Evolutionary conservation across 2,113 vertebrate species (phyloP), one percentile per base, ranked within the genome.

Genomic region (Ammospiza caudacuta): DNA sequence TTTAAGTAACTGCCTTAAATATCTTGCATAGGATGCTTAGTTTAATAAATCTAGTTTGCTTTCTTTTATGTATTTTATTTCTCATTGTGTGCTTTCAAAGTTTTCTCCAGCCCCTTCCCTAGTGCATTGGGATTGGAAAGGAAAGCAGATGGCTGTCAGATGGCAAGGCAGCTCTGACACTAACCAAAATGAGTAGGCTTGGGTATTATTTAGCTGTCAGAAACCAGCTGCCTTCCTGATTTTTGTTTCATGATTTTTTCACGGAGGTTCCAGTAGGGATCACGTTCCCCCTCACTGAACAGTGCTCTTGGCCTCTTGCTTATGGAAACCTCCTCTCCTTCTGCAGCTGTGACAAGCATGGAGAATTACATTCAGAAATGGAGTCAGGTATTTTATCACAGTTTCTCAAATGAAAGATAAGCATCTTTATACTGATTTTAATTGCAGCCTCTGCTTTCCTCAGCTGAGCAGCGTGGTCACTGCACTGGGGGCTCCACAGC

Each of bases 11-110:
- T 61, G 18, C 15, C 66, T 79, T 85, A 87, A 87, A 69, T 67
- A 75, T 61, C 41, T 84, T 72, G 11, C 25, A 22, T 52, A 35
- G 51, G 6, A 68, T 46, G 7, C 58, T 91, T 91, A 27, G 47
- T 55, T 94, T 61, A 59, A 59, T 70, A 75, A 64, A 72, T 52
- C 23, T 55, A 13, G 33, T 49, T 89, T 47, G 15, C 21, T 69
- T 81, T 31, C 15, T 81, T 87, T 78, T 49, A 59, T 90, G 80
- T 89, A 69, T 87, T 85, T 88, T 74, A 37, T 41, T 92, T 15
- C 16, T 83, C 12, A 18, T 59, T 43, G 37, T 54, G n/a, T 70
- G 22, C 49, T 83, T 86, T 77, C 55, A 37, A 37, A 35, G 37
- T 51, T 81, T 52, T 77, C 46, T 83, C 24, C 44, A 47, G 49